Evolutionary conservation across 2,797 vertebrate species (phyloP), one percentile per base, ranked within the genome.

Genomic region (Setipinna tenuifilis): DNA sequence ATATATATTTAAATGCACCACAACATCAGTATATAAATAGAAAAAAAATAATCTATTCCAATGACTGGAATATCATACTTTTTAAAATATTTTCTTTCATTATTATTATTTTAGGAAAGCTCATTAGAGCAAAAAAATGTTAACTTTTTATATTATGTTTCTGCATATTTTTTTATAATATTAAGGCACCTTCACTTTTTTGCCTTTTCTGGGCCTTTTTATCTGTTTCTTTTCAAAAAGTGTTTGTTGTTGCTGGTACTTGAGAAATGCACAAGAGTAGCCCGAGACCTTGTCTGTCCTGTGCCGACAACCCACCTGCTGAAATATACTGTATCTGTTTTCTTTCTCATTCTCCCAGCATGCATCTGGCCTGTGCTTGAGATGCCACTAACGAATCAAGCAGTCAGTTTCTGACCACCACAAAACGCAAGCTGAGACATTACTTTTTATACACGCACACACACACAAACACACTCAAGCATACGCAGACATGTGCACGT

Each of bases 351-450:
- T 86, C 80, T 89, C 88, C 89, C 84, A 86, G 89, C 88, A 87
- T 88, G 88, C 89, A 88, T 89, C 89, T 90, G 88, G 87, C 83
- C 83, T 21, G 68, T 21, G 44, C 78, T 44, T 44, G 16, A 21
- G 25, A 61, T 68, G 75, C 85, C 88, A 86, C 83, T 90, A 91
- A 90, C 90, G 91, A 91, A 89, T 91, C 91, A 91, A 90, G 89
- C 91, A 90, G 91, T 88, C 85, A 87, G 88, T 91, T 92, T 92
- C 91, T 92, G 92, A 92, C 92, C 31, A 78, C 71, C 35, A 44
- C 71, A 44, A 44, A 41, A 44, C 2, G 19, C 31, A 78, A 78
- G 2, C 71, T 41, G 35, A 78, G 19, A 16, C 31, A 19, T 31
- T 19, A 78, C 71, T 41, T 25, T 1, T 41, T 2, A 59, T n/a